Base-by-base conservation (phyloP, 2,888 invertebrate genomes). In the Sinopyrophorus schimmeli region DNA sequence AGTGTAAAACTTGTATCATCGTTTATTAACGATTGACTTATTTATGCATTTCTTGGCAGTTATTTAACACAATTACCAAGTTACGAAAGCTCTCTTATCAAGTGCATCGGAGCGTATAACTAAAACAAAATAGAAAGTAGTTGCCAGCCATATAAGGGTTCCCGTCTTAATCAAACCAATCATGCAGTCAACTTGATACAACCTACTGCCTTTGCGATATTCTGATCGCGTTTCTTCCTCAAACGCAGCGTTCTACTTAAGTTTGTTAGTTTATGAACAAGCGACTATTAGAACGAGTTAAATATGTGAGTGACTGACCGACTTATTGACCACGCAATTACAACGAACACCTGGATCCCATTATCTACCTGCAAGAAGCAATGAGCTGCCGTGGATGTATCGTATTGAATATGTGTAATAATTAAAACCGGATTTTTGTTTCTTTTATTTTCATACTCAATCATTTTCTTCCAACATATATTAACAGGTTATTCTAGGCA, bases 331-430 rank as follows among this genome's bases (percentile, higher is more conserved):
- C 37, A 17, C 31, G 39, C 41, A 54, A 50, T 51, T 51, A 47
- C 43, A 17, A 34, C 42, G 56, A 54, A 60, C 59, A 60, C 58
- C 58, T 60, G 59, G 59, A 50, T 42, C 34, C 56, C 52, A 58
- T 60, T 60, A 58, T 47, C 35, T 44, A 49, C 44, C 31, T 32
- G 35, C 48, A 41, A 27, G 48, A 9, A 16, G 41, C 48, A 42
- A 48, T 40, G 42, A 34, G 31, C 17, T 50, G 43, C 32, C n/a
- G 12, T 28, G 11, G 30, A 44, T 38, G 30, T 39, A 34, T 24
- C 15, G 30, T 38, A 17, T 28, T 24, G 24, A 30, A 48, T 37
- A 41, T 26, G 24, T 38, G 38, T 46, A 42, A 37, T 41, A 48
- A 48, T 41, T 41, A 48, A 42, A 35, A 30, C 35, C 31, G 24